A percentile compares a stretch with the other conserved stretches of the same genome.
phyloP scores from a whole-genome alignment of 1,140 invertebrate species.

The Monomorium pharaonis region DNA sequence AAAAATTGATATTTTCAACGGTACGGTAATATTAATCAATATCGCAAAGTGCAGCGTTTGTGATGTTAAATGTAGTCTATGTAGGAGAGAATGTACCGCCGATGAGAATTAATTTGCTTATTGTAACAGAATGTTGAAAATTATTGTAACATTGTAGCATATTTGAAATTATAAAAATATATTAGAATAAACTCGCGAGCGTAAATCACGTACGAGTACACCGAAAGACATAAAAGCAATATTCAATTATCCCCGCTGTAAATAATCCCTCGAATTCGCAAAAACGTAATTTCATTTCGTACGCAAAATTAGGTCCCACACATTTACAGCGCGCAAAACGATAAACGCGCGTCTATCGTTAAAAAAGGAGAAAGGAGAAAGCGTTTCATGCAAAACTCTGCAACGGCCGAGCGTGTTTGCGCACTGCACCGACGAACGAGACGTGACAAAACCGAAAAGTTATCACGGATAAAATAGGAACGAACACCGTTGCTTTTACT shows the following conservation, averaged over 20 bases:
- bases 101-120: slow-evolving; percentile 34
- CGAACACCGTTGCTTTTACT: slow-evolving; percentile 24
- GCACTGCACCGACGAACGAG: background rate
- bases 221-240: slow-evolving; percentile 4
- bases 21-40: background rate
- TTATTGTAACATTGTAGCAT: slow-evolving; percentile 1
- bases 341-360: slow-evolving; percentile 1
- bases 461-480: slow-evolving; percentile 23
- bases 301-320: background rate
- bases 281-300: background rate
- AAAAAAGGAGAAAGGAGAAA: background rate
- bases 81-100: background rate
- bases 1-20: slow-evolving; percentile 13
- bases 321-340: background rate
- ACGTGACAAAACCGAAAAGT: slow-evolving; percentile 48
- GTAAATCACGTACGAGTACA: background rate
- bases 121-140: background rate
- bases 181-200: background rate
- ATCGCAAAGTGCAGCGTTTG: background rate
- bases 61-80: slow-evolving; percentile 8
- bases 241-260: slow-evolving; percentile 19
- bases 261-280: background rate
- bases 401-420: background rate
- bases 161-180: slow-evolving; percentile 14
- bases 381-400: background rate